phyloP scores from a whole-genome alignment of 2,797 vertebrate genomes.

The Cryptoblepharus egeriae region DNA sequence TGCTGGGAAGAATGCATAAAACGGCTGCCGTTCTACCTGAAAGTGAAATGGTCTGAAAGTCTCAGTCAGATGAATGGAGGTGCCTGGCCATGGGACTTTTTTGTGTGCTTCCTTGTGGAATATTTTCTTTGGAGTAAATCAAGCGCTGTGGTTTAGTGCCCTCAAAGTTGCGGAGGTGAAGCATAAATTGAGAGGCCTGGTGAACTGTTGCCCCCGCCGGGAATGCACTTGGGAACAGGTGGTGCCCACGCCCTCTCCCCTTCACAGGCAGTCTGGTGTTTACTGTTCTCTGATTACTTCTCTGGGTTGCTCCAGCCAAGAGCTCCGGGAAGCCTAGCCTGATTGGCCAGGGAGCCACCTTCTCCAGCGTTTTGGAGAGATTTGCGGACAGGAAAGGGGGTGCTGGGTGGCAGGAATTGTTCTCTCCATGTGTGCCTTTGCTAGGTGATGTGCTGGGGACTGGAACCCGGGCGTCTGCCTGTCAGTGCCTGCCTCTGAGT shows the following conservation, averaged over 20 bases:
- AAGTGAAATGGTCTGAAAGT: not conserved
- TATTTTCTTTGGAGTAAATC: rapidly evolving
- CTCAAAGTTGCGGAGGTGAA: constrained; percentile 44
- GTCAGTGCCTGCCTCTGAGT: rapidly evolving
- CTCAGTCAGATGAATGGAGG: not conserved
- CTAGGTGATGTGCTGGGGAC: not conserved
- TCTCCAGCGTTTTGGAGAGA: not conserved
- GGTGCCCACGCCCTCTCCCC: constrained; percentile 38
- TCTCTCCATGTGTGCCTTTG: not conserved
- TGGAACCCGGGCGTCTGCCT: rapidly evolving
- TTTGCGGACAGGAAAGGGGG: rapidly evolving
- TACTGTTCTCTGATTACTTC: constrained; percentile 33
- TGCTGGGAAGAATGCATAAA: not conserved
- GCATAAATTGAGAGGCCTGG: constrained; percentile 17
- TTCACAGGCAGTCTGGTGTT: constrained; percentile 21
- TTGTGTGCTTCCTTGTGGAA: rapidly evolving
- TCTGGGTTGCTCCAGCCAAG: not conserved
- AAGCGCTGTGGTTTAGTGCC: not conserved
- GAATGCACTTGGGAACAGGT: constrained; percentile 55
- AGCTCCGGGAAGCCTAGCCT: constrained; percentile 15
- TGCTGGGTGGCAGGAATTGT: not conserved
- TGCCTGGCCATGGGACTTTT: rapidly evolving
- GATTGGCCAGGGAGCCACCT: rapidly evolving
- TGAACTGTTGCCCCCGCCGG: constrained; percentile 8
- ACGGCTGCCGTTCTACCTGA: not conserved